Conservation (phyloP, 2,113 vertebrate genomes). For the Carollia perspicillata region DNA sequence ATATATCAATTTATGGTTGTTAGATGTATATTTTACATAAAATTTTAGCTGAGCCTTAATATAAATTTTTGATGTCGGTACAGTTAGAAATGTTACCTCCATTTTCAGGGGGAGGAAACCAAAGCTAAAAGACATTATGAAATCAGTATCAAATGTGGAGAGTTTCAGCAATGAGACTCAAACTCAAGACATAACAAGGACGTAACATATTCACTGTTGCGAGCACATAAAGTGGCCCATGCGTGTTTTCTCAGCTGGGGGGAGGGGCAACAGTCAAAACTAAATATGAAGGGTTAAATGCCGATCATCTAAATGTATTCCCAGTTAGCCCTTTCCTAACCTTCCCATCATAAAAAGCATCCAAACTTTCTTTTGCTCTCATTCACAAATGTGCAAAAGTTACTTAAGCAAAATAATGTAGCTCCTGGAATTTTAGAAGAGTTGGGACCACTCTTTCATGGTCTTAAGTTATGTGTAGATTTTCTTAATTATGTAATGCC, state of each 20-base stretch:
- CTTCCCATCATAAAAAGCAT: background rate
- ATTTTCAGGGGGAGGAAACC: background rate
- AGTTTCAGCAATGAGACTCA: background rate
- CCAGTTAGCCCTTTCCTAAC: background rate
- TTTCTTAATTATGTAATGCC: background rate
- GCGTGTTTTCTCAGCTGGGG: background rate
- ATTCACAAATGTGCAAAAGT: background rate
- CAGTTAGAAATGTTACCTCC: background rate
- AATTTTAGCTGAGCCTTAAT: background rate
- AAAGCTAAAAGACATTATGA: background rate
- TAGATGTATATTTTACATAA: background rate
- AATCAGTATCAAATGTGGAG: background rate
- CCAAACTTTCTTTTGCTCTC: background rate
- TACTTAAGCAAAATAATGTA: background rate
- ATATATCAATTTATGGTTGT: background rate
- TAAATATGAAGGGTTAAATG: background rate
- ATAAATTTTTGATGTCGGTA: background rate
- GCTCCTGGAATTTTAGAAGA: background rate
- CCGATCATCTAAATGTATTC: background rate
- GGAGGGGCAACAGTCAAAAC: background rate
- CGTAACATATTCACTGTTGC: background rate
- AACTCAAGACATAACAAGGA: background rate
- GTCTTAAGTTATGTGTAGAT: background rate
- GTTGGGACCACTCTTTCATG: background rate
- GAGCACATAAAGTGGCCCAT: background rate